Percentiles rank a stretch among this genome's conserved stretches.
These are phyloP conservation scores for Halichoeres trimaculatus DNA, from an alignment of 2,113 vertebrate genomes.

Conservation along the genomic window DNA sequence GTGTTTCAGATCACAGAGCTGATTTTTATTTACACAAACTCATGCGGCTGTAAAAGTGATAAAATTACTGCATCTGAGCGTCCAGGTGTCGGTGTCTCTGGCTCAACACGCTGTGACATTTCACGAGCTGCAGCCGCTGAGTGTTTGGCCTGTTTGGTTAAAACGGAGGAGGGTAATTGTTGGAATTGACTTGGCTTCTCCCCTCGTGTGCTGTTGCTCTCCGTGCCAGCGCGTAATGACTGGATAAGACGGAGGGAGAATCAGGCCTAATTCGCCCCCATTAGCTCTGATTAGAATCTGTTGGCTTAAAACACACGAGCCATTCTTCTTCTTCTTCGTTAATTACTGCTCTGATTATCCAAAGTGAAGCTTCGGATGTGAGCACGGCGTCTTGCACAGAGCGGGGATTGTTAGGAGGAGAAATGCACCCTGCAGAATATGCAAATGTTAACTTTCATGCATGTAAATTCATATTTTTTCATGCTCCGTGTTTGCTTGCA, in stretches of 20 bases:
- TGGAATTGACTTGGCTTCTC: constrained; percentile 25
- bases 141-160: constrained; percentile 10
- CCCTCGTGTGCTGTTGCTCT: constrained; percentile 6
- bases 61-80: constrained; percentile 21
- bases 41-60: constrained; percentile 35
- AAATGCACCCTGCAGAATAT: constrained; percentile 18
- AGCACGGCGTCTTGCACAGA: constrained; percentile 21
- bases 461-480: constrained; percentile 33
- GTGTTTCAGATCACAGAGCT: constrained; percentile 1
- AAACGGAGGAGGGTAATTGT: constrained; percentile 21
- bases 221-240: constrained; percentile 32
- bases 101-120: constrained; percentile 19
- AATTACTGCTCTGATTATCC: constrained; percentile 56
- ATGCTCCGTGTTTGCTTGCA: constrained; percentile 50
- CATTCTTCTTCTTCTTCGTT: constrained; percentile 42
- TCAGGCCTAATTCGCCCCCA: constrained; percentile 38
- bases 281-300: constrained; percentile 62
- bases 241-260: constrained; percentile 40
- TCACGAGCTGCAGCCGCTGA: constrained; percentile 1
- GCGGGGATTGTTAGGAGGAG: constrained; percentile 19
- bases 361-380: constrained; percentile 36
- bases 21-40: constrained; percentile 46
- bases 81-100: not conserved
- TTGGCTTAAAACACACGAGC: constrained; percentile 29
- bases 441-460: constrained; percentile 39